Base-by-base conservation (phyloP, 2,888 invertebrate species). In the Andrena marginata region DNA sequence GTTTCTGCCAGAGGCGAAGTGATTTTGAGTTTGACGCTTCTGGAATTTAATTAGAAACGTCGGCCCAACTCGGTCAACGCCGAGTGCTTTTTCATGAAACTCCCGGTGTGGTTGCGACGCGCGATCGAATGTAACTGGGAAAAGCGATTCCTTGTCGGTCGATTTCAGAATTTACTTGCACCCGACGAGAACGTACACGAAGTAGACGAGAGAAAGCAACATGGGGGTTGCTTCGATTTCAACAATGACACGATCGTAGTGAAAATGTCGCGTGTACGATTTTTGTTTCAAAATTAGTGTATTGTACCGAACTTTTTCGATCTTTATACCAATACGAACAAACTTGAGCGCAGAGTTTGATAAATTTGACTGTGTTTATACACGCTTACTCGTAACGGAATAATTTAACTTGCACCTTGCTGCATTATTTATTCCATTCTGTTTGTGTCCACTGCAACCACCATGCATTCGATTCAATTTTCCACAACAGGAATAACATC, bases 31-130 rank as follows among this genome's bases (percentile, higher is more conserved):
- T 69, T 56, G 35, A 64, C 70, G 29, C 6, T 64, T 8, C 23
- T 23, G 64, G 71, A 77, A 77, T 71, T 77, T 71, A 77, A 77
- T 77, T 77, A 64, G 77, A 71, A 67, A 74, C 74, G 35, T 67
- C 56, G 74, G 59, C 59, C 31, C 10, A 20, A 31, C 20, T 20
- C 16, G 2, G 35, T 3, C n/a, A 42, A 51, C 48, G 20, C 10
- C 16, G 56, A 20, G n/a, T 1, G 23, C 31, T 31, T 56, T 16
- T 23, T 20, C 10, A 26, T 26, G 20, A 4, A 56, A 56, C 10
- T 42, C 4, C 33, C 42, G 42, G 42, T 42, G 42, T 42, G 31
- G 8, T 16, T 33, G 54, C 7, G 4, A 59, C 31, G 29, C 3
- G 54, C 10, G 31, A 59, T 35, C 63, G 26, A 35, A 26, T 42